phyloP scores from a whole-genome alignment of 2,113 vertebrate genomes.

The Stigmatopora argus region DNA sequence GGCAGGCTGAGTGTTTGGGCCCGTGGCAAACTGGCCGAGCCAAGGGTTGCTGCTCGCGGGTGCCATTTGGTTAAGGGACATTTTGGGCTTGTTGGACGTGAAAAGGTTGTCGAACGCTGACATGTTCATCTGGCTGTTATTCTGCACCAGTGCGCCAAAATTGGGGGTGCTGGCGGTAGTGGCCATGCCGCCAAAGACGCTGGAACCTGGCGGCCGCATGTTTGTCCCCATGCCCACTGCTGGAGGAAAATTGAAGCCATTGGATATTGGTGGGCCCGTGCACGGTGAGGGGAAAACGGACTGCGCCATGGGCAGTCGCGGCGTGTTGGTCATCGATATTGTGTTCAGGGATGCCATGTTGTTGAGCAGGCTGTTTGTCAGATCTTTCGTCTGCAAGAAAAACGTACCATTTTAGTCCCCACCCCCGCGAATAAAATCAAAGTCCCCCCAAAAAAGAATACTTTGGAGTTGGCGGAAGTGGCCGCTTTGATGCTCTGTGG shows the following conservation, averaged over 20 bases:
- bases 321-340: conserved; percentile 69
- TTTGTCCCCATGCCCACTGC: conserved; percentile 75
- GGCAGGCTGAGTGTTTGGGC: conserved; percentile 72
- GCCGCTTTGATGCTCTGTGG: conserved; percentile 75
- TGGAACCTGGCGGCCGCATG: conserved; percentile 68
- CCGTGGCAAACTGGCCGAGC: conserved; percentile 81
- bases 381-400: conserved; percentile 83
- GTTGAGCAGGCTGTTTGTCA: conserved; percentile 89
- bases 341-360: conserved; percentile 82
- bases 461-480: conserved; percentile 46
- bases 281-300: conserved; percentile 74
- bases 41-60: conserved; percentile 72
- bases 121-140: conserved; percentile 76
- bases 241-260: conserved; percentile 84
- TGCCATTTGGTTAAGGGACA: conserved; percentile 87
- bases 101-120: conserved; percentile 90
- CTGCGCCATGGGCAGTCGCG: conserved; percentile 67
- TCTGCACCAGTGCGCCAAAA: conserved; percentile 73
- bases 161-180: conserved; percentile 77
- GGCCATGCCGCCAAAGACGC: conserved; percentile 76
- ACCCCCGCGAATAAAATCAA: too few relatives aligned
- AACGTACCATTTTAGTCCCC: neutral
- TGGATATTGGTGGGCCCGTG: conserved; percentile 66
- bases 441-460: conserved; percentile 8
- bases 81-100: conserved; percentile 86